Evolutionary conservation across 2,888 invertebrate species (phyloP), one percentile per base, ranked within the genome.

Genomic region (Cartodere bifasciata): DNA sequence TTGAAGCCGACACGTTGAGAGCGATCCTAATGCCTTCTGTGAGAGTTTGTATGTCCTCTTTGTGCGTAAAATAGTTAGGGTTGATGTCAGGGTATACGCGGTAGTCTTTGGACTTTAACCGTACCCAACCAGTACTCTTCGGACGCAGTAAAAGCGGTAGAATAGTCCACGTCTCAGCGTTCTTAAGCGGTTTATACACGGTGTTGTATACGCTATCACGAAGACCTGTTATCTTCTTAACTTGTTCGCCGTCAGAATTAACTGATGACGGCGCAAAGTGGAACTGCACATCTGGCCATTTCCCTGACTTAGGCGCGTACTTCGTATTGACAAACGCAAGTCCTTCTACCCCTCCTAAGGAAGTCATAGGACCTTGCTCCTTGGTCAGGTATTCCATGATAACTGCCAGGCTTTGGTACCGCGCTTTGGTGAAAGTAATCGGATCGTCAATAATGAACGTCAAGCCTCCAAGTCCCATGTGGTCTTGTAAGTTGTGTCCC

Each of bases 1-100:
- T 69, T 0, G 84, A 78, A 34, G 76, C 75, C 0, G 87, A 86
- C 11, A 88, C 65, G 34, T 78, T 76, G 52, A 86, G 67, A 0
- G 84, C 86, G 35, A 88, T 74, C 46, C 78, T 73, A n/a, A 87
- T 84, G 1, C 86, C 88, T 52, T 87, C 87, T 0, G 79, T 77
- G 2, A 90, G 55, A 0, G 79, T 72, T 41, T 75, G 65, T 9
- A 88, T 66, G 47, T 95, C 94, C 49, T 82, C 73, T 40, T 76
- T 75, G 44, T 86, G 78, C 0, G 85, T 75, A 51, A 95, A 82
- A 55, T 95, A 95, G 55, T 94, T 92, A 0, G 94, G 91, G 52
- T 85, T 82, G 31, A 95, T 80, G 9, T 80, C 72, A 0, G 92
- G 94, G 38, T 83, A 74, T 1, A 81, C 74, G 40, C 76, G 67